Evolutionary conservation across 1,140 invertebrate species (phyloP), one percentile per base, ranked within the genome.

Genomic region (Popillia japonica): DNA sequence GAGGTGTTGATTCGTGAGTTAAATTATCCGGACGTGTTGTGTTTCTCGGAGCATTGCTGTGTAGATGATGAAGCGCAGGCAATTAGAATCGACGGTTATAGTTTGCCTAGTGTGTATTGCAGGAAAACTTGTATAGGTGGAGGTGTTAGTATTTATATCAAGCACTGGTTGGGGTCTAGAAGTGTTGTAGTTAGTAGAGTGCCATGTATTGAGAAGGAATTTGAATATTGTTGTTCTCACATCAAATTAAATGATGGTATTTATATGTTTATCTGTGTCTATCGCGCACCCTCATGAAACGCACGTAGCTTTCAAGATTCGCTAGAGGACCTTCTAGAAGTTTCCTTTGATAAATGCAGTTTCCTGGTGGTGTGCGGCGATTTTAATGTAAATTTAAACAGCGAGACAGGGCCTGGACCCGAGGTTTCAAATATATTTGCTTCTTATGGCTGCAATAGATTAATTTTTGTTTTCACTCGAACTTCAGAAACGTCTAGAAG

Each of bases 391-490:
- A 4, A 34, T 1, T 34, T 34, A 2, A 34, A 4, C 4, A 34
- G 27, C 27, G 27, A 34, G 27, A 34, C 27, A 1, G 27, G 1
- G 27, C 27, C 27, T 34, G 27, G 27, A 34, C 4, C 27, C 27
- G n/a, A 14, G 44, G 3, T 10, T 48, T 48, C 44, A 2, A 48
- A 48, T 17, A 48, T 10, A 48, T 48, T 48, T 48, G 2, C 44
- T 48, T 48, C 44, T 48, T 48, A 48, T 48, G 44, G 44, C 10
- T 48, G 44, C 44, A 48, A 48, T 17, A 48, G 44, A 48, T 48
- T 48, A 48, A 48, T 48, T 48, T 48, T 48, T 48, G 44, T 3
- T 17, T 48, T 7, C 44, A 48, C 10, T 48, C 44, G 44, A 48
- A 48, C 44, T 48, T 3, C 44, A 48, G 44, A 48, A 1, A 48